phyloP scores from a whole-genome alignment of 1,140 invertebrate genomes.

The Aphidius gifuensis region DNA sequence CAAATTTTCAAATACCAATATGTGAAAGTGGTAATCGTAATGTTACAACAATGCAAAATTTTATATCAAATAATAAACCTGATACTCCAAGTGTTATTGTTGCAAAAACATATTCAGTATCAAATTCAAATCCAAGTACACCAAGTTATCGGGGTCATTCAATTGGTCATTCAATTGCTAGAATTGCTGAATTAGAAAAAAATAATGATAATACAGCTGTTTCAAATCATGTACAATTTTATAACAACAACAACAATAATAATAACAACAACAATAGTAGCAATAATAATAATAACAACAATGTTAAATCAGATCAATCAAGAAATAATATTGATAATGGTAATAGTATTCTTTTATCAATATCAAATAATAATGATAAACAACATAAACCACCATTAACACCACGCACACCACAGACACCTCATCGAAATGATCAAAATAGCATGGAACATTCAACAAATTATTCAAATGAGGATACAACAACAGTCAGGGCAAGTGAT shows the following conservation, averaged over 20 bases:
- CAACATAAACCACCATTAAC: slow-evolving; percentile 14
- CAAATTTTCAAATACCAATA: slow-evolving; percentile 51
- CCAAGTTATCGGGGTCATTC: slow-evolving; percentile 42
- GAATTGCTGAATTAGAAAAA: slow-evolving; percentile 45
- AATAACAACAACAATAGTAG: not conserved
- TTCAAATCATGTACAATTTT: slow-evolving; percentile 45
- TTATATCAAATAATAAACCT: slow-evolving; percentile 44
- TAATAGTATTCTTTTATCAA: slow-evolving; percentile 31
- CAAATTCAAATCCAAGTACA: slow-evolving; percentile 43
- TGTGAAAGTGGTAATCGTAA: slow-evolving; percentile 43
- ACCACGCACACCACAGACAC: slow-evolving; percentile 32
- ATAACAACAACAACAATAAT: slow-evolving; percentile 39
- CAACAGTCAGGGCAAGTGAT: slow-evolving; percentile 43
- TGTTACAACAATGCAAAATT: slow-evolving; percentile 45
- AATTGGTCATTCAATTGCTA: slow-evolving; percentile 45
- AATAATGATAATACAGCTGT: slow-evolving; percentile 34
- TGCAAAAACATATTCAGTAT: slow-evolving; percentile 48
- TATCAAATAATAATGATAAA: slow-evolving; percentile 44
- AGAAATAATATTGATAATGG: slow-evolving; percentile 40
- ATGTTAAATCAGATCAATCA: slow-evolving; percentile 34
- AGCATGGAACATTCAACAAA: slow-evolving; percentile 40
- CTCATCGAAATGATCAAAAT: slow-evolving; percentile 39
- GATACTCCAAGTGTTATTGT: slow-evolving; percentile 55
- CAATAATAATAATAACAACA: slow-evolving; percentile 26
- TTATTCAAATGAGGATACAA: slow-evolving; percentile 41